These are phyloP conservation scores for Pachliopta kotzebuea DNA, from an alignment of 2,888 invertebrate species.

Conservation along the genomic window DNA sequence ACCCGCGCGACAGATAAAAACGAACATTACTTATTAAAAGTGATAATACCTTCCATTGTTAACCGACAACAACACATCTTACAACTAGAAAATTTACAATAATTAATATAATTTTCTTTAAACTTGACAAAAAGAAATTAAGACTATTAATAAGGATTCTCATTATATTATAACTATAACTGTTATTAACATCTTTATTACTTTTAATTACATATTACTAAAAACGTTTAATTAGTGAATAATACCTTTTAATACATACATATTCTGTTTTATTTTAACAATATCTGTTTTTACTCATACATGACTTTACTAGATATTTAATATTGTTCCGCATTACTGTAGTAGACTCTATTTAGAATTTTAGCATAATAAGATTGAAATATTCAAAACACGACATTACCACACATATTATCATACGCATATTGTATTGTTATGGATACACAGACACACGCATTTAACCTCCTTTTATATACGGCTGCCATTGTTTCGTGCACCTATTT, in stretches of 20 bases:
- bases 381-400: neutral
- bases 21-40: constrained; percentile 59
- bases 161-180: too few relatives aligned
- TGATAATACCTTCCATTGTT: constrained; percentile 52
- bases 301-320: neutral
- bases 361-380: neutral
- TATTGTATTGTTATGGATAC: constrained; percentile 1
- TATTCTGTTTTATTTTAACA: too few relatives aligned
- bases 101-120: neutral
- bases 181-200: too few relatives aligned
- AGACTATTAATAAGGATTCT: too few relatives aligned
- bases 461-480: constrained; percentile 9
- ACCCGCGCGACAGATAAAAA: constrained; percentile 57
- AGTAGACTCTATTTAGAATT: neutral
- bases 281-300: too few relatives aligned
- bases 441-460: constrained; percentile 7
- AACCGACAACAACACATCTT: constrained; percentile 44
- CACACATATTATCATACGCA: neutral
- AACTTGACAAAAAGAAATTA: too few relatives aligned
- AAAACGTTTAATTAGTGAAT: too few relatives aligned
- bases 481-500: constrained; percentile 27
- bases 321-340: neutral
- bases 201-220: too few relatives aligned
- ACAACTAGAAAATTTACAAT: constrained; percentile 33
- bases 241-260: too few relatives aligned